Evolutionary conservation across 2,888 invertebrate species (phyloP), one percentile per base, ranked within the genome.

Genomic region (Agriopis aurantiaria): DNA sequence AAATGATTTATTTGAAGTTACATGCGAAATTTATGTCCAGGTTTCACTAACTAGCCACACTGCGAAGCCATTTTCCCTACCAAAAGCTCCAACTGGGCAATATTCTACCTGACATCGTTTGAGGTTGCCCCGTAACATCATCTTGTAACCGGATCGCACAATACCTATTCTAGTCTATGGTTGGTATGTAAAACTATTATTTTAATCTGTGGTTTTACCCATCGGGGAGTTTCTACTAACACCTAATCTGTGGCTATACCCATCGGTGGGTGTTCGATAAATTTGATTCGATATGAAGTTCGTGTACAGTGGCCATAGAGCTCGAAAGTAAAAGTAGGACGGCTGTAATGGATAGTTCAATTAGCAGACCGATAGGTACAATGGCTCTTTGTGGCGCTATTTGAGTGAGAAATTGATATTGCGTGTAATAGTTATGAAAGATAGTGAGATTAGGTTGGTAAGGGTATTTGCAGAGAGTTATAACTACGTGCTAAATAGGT

Each of bases 251-350:
- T 58, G 46, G 46, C 9, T 33, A 11, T n/a, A 17, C 11, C 8
- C 40, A 48, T 59, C 75, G 66, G 79, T 81, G 79, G 81, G 80
- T 81, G 80, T 80, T 74, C 33, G 33, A 1, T 33, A 5, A 5
- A n/a, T n/a, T n/a, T n/a, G n/a, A n/a, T 80, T 74, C 33, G 33
- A 1, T 33, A 5, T 3, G 17, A 33, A 33, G 33, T 33, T 33
- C 80, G 10, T 40, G 43, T 46, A 52, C 43, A 53, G 67, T 75
- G 71, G n/a, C 78, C 75, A 78, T 62, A 40, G 7, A 23, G 70
- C 33, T 66, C 43, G 69, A 76, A 72, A 75, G 75, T 73, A 77
- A 77, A 77, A 75, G 73, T 77, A 53, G 75, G 74, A 68, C 72
- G 68, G 12, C 53, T 3, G 49, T 71, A 75, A 75, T 74, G 69